phyloP scores from a whole-genome alignment of 2,113 vertebrate genomes.

The Psittacara wagleri region DNA sequence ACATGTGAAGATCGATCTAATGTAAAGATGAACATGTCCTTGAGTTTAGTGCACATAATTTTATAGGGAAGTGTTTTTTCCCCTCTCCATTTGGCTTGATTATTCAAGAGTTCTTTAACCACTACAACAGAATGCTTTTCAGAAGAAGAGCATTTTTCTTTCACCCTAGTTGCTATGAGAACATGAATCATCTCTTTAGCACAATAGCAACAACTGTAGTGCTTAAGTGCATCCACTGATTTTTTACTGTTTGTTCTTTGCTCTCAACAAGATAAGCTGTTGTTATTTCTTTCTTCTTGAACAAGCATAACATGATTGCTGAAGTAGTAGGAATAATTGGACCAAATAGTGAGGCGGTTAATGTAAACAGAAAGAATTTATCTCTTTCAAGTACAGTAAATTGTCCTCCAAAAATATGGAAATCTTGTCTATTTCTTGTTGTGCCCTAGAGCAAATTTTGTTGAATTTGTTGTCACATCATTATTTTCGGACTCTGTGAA shows the following conservation, averaged over 20 bases:
- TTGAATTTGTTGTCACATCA: constrained; percentile 77
- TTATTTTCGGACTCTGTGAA: constrained; percentile 69
- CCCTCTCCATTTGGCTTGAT: constrained; percentile 73
- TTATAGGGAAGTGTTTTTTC: constrained; percentile 64
- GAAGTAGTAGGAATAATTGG: constrained; percentile 81
- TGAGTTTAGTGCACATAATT: constrained; percentile 59
- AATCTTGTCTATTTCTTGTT: constrained; percentile 78
- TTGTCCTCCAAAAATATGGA: constrained; percentile 71
- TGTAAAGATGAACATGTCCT: constrained; percentile 57
- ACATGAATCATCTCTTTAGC: constrained; percentile 81
- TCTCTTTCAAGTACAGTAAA: constrained; percentile 77
- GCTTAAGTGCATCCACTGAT: constrained; percentile 79
- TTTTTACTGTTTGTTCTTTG: constrained; percentile 82
- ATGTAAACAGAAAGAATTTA: constrained; percentile 79
- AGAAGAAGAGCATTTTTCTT: constrained; percentile 57
- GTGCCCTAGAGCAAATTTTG: constrained; percentile 77
- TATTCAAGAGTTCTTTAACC: constrained; percentile 77
- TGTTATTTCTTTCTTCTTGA: constrained; percentile 84
- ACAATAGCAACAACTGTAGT: constrained; percentile 79
- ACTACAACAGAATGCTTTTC: constrained; percentile 77
- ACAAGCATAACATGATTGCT: constrained; percentile 83
- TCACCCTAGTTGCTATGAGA: constrained; percentile 76
- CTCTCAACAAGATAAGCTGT: constrained; percentile 82
- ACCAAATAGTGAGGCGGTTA: constrained; percentile 79
- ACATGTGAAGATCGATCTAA: neutral